phyloP scores from a whole-genome alignment of 2,113 vertebrate genomes.

The Stegostoma tigrinum region DNA sequence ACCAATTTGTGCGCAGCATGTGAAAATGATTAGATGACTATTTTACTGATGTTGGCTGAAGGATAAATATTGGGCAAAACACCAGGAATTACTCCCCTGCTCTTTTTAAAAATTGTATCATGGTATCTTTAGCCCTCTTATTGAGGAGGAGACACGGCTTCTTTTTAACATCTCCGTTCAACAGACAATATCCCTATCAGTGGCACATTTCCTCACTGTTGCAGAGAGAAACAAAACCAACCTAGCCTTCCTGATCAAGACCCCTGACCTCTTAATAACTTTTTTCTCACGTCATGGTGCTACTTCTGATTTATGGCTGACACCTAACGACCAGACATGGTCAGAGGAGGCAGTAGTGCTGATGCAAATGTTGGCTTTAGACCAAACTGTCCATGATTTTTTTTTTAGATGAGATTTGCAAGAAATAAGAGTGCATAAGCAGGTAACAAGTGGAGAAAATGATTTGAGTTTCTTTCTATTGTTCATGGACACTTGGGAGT shows the following conservation, averaged over 20 bases:
- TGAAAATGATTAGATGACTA: background rate
- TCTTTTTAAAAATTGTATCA: background rate
- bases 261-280: background rate
- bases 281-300: background rate
- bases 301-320: background rate
- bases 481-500: background rate
- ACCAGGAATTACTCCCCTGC: background rate
- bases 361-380: no score
- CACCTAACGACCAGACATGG: background rate
- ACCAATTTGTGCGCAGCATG: background rate
- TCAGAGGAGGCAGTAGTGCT: no score
- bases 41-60: background rate
- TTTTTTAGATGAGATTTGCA: background rate
- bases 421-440: background rate
- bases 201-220: background rate
- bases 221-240: background rate
- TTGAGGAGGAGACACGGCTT: background rate
- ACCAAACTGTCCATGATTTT: background rate
- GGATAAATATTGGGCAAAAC: background rate
- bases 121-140: background rate
- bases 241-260: background rate
- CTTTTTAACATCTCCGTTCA: background rate
- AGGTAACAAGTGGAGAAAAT: background rate
- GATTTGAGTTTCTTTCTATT: background rate
- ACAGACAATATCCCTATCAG: background rate